Base-by-base conservation (phyloP, 2,888 invertebrate genomes). In the Erebia palarica region DNA sequence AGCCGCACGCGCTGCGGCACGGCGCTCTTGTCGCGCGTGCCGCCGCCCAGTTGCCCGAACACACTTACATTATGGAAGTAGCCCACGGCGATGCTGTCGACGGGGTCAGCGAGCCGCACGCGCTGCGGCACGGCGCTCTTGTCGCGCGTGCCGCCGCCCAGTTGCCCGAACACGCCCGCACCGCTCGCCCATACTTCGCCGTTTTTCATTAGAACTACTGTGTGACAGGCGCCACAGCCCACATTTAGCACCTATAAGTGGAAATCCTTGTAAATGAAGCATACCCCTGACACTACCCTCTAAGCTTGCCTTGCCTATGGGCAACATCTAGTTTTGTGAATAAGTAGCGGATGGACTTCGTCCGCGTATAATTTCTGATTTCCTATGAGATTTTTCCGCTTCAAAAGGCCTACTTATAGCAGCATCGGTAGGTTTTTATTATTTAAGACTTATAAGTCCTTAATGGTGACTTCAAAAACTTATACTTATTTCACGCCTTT, bases 101-200 rank as follows among this genome's bases (percentile, higher is more conserved):
- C 91, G 3, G 85, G 81, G 3, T 90, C 92, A 0, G 80, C 75
- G 3, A 92, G 72, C 1, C 80, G 71, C 55, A 93, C 94, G 78
- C 86, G 94, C 16, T 94, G 80, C 0, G 97, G 96, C 80, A 89
- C 90, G 0, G 95, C 94, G 76, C 95, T 95, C 85, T 96, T 96
- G 70, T 92, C 88, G 9, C 93, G 86, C 1, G 94, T 94, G 61
- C 85, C 90, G 59, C 96, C 97, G 42, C 78, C 80, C 51, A 97
- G 91, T 85, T 97, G 97, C 0, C 97, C 97, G 86, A 97, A 97
- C 77, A 95, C 95, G 75, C 96, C 96, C 70, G 96, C 96, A 27
- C 96, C 96, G 81, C 95, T 94, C 21, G 95, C 94, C 84, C 92
- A 95, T 66, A 97, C 95, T 75, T 95, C 94, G 21, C 97, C 97